phyloP scores from a whole-genome alignment of 2,888 invertebrate species.

The Frankliniella fusca region DNA sequence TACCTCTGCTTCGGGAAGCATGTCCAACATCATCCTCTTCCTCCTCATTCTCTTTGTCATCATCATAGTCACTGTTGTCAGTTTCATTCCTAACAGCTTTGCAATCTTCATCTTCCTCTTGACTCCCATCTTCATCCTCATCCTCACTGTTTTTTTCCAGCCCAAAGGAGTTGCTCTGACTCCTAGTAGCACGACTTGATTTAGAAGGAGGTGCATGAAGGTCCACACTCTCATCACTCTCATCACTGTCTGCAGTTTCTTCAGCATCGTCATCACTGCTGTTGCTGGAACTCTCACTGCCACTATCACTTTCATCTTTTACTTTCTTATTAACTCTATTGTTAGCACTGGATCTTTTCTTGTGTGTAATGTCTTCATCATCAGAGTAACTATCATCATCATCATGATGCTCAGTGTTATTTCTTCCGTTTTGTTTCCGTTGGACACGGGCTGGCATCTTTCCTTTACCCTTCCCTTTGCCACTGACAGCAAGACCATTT shows the following conservation, averaged over 20 bases:
- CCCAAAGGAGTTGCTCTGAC: constrained; percentile 39
- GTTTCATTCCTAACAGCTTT: constrained; percentile 37
- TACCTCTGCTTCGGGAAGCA: neutral
- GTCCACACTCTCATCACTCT: constrained; percentile 17
- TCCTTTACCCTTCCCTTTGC: neutral
- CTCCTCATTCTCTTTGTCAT: constrained; percentile 36
- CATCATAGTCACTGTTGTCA: constrained; percentile 33
- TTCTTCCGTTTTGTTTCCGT: constrained; percentile 34
- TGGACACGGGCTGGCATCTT: neutral
- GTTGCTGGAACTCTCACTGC: constrained; percentile 43
- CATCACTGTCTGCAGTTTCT: constrained; percentile 42
- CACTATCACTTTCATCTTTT: constrained; percentile 41
- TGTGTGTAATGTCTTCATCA: constrained; percentile 37
- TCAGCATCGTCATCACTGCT: constrained; percentile 41
- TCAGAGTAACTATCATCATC: constrained; percentile 41
- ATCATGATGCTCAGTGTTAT: constrained; percentile 46
- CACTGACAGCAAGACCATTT: constrained; percentile 44
- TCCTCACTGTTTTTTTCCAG: constrained; percentile 35
- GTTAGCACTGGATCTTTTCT: neutral
- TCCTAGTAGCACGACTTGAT: constrained; percentile 36
- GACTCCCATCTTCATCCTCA: constrained; percentile 41
- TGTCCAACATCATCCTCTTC: constrained; percentile 39
- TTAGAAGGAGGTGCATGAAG: constrained; percentile 3
- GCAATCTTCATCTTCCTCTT: constrained; percentile 41
- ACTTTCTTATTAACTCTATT: constrained; percentile 37